phyloP scores from a whole-genome alignment of 2,888 invertebrate species.

The Psylliodes chrysocephalus region DNA sequence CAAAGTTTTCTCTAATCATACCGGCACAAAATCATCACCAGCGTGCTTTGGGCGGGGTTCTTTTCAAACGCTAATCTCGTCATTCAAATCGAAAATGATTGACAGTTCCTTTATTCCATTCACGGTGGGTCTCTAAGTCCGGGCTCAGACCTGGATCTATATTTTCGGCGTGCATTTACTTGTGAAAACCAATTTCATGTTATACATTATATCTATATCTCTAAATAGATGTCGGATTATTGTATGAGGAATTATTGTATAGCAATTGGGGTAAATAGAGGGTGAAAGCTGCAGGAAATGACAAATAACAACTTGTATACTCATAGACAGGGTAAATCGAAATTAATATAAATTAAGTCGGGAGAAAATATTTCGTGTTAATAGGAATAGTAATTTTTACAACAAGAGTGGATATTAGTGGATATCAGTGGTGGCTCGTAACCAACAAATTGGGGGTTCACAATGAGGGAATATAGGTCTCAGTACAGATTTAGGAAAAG shows the following conservation, averaged over 20 bases:
- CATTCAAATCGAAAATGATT: constrained; percentile 58
- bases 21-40: not conserved
- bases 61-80: constrained; percentile 62
- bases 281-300: not conserved
- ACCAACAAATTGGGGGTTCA: too few relatives aligned
- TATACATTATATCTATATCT: constrained; percentile 7
- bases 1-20: not conserved
- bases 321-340: too few relatives aligned
- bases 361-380: too few relatives aligned
- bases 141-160: not conserved
- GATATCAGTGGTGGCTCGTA: too few relatives aligned
- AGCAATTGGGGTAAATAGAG: constrained; percentile 4
- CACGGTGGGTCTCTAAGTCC: not conserved
- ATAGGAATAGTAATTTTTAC: too few relatives aligned
- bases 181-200: constrained; percentile 10
- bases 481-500: too few relatives aligned
- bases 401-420: too few relatives aligned
- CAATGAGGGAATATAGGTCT: too few relatives aligned
- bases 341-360: too few relatives aligned
- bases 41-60: constrained; percentile 45
- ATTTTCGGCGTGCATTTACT: constrained; percentile 1
- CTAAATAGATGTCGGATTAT: constrained; percentile 12
- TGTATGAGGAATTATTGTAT: constrained; percentile 7
- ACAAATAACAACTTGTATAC: constrained; percentile 4
- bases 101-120: constrained; percentile 57